Conservation (phyloP, 2,797 vertebrate species). For the Squalus acanthias region DNA sequence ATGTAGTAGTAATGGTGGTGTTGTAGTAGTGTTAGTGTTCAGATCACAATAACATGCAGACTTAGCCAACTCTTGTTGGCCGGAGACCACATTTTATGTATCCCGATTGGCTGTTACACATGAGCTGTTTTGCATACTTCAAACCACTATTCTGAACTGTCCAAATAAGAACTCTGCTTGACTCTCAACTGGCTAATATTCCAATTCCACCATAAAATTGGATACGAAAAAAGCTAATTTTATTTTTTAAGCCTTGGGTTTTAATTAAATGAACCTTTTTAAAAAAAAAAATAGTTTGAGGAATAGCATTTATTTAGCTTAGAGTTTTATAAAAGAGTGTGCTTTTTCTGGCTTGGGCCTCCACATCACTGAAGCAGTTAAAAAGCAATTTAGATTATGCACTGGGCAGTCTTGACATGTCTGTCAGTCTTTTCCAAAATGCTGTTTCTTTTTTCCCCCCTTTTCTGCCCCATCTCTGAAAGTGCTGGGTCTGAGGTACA, state of each 20-base stretch:
- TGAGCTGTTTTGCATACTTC: not conserved
- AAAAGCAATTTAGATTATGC: not conserved
- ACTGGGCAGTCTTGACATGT: not conserved
- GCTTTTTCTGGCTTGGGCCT: not conserved
- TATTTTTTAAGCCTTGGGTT: not conserved
- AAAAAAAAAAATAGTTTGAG: not conserved
- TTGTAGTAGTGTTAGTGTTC: not conserved
- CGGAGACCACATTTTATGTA: not conserved
- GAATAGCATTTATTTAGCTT: not conserved
- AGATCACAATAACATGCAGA: not conserved
- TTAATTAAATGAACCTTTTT: not conserved
- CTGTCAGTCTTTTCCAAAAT: not conserved
- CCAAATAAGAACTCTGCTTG: not conserved
- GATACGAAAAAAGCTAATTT: not conserved
- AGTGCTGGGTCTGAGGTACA: not conserved
- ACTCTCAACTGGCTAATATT: not conserved
- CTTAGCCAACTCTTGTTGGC: not conserved
- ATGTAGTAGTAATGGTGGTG: not conserved
- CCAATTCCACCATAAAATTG: not conserved
- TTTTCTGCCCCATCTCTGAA: not conserved
- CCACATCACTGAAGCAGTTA: not conserved
- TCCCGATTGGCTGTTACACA: not conserved
- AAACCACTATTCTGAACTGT: conserved; percentile 6
- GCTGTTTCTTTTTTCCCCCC: not conserved
- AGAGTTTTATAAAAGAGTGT: not conserved